phyloP scores from a whole-genome alignment of 1,140 invertebrate species.

The Pectinophora gossypiella region DNA sequence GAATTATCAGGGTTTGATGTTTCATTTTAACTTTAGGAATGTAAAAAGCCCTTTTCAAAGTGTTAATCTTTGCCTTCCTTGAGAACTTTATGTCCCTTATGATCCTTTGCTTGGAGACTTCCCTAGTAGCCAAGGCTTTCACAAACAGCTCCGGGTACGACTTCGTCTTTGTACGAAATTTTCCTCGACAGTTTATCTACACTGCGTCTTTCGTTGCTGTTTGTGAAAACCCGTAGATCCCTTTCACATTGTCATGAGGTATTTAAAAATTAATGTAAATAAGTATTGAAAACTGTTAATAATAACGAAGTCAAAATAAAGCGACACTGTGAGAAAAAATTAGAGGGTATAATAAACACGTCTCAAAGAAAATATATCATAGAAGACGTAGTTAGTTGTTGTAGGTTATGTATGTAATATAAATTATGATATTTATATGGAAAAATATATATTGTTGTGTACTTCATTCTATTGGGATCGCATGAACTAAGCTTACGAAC shows the following conservation, averaged over 20 bases:
- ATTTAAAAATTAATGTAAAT: conserved; percentile 52
- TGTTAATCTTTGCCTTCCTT: conserved; percentile 34
- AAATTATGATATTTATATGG: conserved; percentile 2
- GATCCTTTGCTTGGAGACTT: conserved; percentile 52
- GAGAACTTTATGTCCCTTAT: conserved; percentile 23
- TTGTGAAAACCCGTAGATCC: conserved; percentile 10
- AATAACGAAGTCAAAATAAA: conserved; percentile 71
- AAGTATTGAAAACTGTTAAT: conserved; percentile 66
- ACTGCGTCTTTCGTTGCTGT: background rate
- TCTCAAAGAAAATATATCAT: conserved; percentile 67
- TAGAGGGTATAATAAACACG: conserved; percentile 63
- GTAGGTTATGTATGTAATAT: conserved; percentile 57
- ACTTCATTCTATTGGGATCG: conserved; percentile 37
- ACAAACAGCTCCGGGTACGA: background rate
- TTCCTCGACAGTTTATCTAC: no score
- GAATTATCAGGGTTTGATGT: conserved; percentile 71
- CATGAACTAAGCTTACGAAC: conserved; percentile 22
- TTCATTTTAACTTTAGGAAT: conserved; percentile 52
- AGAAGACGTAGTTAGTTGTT: conserved; percentile 64
- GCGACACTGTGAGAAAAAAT: conserved; percentile 72
- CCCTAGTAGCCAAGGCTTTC: conserved; percentile 28
- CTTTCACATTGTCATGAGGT: conserved; percentile 38
- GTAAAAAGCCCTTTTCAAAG: conserved; percentile 40
- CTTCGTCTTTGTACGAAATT: background rate
- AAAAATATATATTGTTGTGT: conserved; percentile 43